Evolutionary conservation across 2,113 vertebrate species (phyloP), one percentile per base, ranked within the genome.

Genomic region (Aplodontia rufa): DNA sequence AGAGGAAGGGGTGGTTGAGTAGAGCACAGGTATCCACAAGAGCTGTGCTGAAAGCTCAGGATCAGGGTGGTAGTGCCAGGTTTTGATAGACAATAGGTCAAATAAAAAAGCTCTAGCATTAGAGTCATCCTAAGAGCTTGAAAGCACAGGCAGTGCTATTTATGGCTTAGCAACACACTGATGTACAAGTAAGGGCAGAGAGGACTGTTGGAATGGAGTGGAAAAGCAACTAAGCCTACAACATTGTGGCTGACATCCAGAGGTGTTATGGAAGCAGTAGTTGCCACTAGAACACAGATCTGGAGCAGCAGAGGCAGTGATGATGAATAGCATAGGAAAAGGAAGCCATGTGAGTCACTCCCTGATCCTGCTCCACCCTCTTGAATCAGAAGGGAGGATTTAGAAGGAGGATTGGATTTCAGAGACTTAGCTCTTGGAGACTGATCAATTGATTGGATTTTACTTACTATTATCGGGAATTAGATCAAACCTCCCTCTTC

Each of bases 81-180:
- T 45, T 81, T 45, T 58, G 24, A 32, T 30, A 95, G 62, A 37
- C 45, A 45, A 51, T 6, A 53, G 49, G 30, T 88, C 74, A 81
- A 81, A 87, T 71, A 40, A 80, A 93, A 88, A 28, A 90, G 10
- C 35, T 81, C 32, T 40, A 83, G 62, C 32, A 83, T 47, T 47
- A 66, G 51, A 94, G 45, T 55, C 58, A 79, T 69, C 17, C 47
- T 75, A 84, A 91, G 62, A 86, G 74, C n/a, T 83, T 75, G 42
- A 91, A 94, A 74, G 35, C 83, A 51, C 9, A 75, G 32, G 24
- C 53, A 88, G 64, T 91, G 22, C 60, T 96, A 68, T 94, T 93
- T 94, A 85, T 93, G 87, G 22, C 53, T 82, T 91, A 94, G 86
- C 66, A 89, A 93, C 53, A 88, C 26, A 85, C 10, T 94, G 47